Evolutionary conservation across 2,888 invertebrate genomes (phyloP).

Genomic region (Escarpia spicata): DNA sequence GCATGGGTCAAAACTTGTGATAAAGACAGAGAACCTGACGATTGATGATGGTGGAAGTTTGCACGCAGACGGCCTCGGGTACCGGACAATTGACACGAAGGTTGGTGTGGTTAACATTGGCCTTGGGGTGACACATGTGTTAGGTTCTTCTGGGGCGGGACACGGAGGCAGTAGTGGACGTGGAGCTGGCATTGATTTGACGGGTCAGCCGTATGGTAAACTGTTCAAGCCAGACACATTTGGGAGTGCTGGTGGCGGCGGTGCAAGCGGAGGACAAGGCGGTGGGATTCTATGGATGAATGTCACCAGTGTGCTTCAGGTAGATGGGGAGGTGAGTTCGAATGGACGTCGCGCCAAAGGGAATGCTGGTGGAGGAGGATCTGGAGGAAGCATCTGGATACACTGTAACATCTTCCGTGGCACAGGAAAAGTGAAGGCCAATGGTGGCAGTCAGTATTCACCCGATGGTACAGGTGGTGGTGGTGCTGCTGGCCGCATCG

Average conservation of each 20-base stretch:
- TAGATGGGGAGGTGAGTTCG: conserved; percentile 49
- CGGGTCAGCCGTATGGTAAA: conserved; percentile 53
- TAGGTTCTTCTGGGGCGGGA: conserved; percentile 51
- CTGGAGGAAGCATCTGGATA: conserved; percentile 50
- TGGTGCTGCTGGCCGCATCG: conserved; percentile 41
- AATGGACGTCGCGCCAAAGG: conserved; percentile 45
- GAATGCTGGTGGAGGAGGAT: conserved; percentile 48
- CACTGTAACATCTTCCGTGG: conserved; percentile 34
- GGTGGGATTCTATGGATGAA: conserved; percentile 48
- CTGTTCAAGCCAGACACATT: conserved; percentile 46
- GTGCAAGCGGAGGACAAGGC: conserved; percentile 45
- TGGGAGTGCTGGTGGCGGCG: conserved; percentile 52
- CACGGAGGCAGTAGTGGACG: conserved; percentile 53
- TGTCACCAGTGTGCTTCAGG: conserved; percentile 44
- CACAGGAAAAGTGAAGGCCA: neutral
- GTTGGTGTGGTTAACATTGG: conserved; percentile 44
- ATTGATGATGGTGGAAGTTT: conserved; percentile 51
- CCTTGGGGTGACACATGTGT: conserved; percentile 41
- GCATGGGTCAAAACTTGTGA: conserved; percentile 45
- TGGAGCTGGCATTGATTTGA: conserved; percentile 44
- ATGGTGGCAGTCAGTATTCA: conserved; percentile 13
- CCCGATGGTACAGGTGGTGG: neutral
- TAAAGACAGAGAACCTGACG: conserved; percentile 45
- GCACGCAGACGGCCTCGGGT: conserved; percentile 48
- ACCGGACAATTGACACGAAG: conserved; percentile 41